Percentiles rank a stretch among this genome's conserved stretches.
phyloP scores from a whole-genome alignment of 2,113 vertebrate genomes.

The Oenanthe oenanthe region DNA sequence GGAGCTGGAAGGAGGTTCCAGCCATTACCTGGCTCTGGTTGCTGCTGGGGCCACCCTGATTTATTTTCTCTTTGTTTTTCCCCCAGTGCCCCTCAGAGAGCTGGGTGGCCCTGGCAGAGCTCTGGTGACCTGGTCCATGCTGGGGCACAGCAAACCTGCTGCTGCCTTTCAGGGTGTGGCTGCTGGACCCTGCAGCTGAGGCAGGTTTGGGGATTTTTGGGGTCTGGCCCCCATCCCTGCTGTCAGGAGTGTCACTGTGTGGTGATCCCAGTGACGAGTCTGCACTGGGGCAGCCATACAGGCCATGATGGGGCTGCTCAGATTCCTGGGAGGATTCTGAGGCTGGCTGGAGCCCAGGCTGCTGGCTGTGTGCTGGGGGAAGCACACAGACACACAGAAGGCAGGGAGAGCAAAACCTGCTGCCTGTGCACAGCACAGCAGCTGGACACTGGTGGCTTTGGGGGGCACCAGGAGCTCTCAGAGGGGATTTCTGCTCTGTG shows the following conservation, averaged over 20 bases:
- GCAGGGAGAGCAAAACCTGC: conserved; percentile 24
- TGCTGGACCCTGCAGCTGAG: not conserved
- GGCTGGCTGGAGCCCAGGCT: conserved; percentile 34
- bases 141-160: not conserved
- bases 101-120: not conserved
- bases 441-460: not conserved
- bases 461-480: not conserved
- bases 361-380: not conserved
- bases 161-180: not conserved
- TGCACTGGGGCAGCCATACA: not conserved
- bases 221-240: fast-evolving
- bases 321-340: not conserved
- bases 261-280: not conserved
- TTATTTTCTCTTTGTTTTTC: not conserved
- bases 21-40: not conserved
- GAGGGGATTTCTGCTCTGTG: not conserved
- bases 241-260: fast-evolving
- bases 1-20: not conserved
- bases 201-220: not conserved
- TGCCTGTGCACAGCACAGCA: not conserved
- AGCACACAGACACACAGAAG: conserved; percentile 28
- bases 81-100: too few species aligned
- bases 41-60: fast-evolving
- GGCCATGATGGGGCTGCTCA: not conserved
- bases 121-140: fast-evolving